phyloP scores from a whole-genome alignment of 1,140 invertebrate species.

The Brachionus plicatilis region DNA sequence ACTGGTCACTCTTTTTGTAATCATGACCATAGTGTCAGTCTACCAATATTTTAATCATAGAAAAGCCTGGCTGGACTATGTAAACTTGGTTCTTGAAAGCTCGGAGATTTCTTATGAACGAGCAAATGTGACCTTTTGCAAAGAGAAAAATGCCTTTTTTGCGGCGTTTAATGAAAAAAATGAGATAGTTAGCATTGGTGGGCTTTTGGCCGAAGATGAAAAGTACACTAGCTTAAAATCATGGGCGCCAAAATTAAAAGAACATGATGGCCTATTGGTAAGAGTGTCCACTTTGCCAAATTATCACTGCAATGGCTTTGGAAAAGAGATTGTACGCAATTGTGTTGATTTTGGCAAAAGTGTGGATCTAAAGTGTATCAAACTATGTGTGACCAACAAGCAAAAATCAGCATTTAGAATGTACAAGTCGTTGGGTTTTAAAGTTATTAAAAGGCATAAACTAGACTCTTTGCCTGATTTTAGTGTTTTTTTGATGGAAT shows the following conservation, averaged over 20 bases:
- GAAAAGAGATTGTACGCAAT: neutral
- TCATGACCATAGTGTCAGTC: neutral
- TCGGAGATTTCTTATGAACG: neutral
- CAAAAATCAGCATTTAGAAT: neutral
- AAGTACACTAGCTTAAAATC: neutral
- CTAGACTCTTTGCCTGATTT: neutral
- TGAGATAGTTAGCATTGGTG: neutral
- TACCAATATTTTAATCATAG: neutral
- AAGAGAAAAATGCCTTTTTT: slow-evolving; percentile 16
- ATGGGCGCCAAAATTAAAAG: neutral
- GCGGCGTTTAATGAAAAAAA: neutral
- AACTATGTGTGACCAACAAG: neutral
- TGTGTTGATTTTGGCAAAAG: neutral
- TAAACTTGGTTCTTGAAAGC: neutral
- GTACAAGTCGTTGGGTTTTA: neutral
- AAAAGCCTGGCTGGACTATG: neutral
- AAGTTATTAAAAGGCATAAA: neutral
- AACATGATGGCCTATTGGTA: neutral
- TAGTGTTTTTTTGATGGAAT: neutral
- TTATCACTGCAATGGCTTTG: neutral
- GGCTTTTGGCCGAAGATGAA: neutral
- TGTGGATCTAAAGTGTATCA: neutral
- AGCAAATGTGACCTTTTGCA: neutral
- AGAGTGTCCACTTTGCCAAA: neutral
- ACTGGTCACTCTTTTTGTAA: too few species aligned